Evolutionary conservation across 30 jellyfish, hydroid and myxozoan species (phyloP), one percentile per base, ranked within the genome.

Genomic region (Turritopsis dohrnii): DNA sequence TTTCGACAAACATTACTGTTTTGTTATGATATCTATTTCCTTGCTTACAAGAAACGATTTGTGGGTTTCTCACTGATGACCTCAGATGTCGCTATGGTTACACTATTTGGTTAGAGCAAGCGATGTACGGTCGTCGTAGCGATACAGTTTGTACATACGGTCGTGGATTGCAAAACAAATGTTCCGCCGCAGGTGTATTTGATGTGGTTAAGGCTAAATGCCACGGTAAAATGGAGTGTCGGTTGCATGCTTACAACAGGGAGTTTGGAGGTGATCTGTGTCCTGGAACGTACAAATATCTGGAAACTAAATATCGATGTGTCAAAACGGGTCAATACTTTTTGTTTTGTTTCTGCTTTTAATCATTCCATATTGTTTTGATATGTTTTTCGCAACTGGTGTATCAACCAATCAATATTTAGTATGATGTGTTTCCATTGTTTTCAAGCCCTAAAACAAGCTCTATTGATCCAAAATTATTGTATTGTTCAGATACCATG

Each of bases 241-340:
- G 80, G 23, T 29, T 84, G 52, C 86, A 74, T 53, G 91, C 80
- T 29, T 52, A 84, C 16, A 76, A 75, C 71, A 69, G 77, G 19
- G 87, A 75, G 7, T 79, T 84, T 16, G 79, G 71, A 21, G 89
- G 89, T 1, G 91, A 84, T 21, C 91, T 86, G 8, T 84, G 91
- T 76, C 86, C 83, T n/a, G 91, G 91, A 21, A 84, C 91, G 28
- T 84, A 74, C 75, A 84, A 84, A 66, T 84, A 84, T 66, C 75
- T 84, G 86, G 86, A 74, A 30, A 76, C 75, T 16, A 23, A 54
- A 66, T 75, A 84, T 79, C 79, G 91, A 75, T 84, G 91, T 60
- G 80, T 84, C 0, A 76, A 65, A 8, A 84, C 72, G 75, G 84
- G 91, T 84, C 19, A 74, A 16, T 18, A 18, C 22, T 21, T 27